phyloP scores from a whole-genome alignment of 2,888 invertebrate species.

The Lithophane socia region DNA sequence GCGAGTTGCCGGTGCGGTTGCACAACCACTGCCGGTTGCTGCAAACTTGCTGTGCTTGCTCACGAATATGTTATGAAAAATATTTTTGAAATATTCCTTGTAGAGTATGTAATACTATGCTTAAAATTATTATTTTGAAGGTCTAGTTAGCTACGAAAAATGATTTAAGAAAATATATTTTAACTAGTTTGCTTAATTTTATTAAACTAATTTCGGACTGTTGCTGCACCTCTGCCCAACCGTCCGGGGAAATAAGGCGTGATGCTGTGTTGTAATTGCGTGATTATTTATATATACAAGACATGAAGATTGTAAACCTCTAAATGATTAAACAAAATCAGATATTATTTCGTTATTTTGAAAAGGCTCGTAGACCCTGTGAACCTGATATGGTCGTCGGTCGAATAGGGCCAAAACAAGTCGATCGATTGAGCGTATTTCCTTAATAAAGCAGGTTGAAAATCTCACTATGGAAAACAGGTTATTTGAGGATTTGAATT shows the following conservation, averaged over 20 bases:
- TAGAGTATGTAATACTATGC: background rate
- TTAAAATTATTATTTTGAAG: background rate
- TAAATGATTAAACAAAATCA: background rate
- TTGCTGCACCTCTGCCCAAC: too few species aligned
- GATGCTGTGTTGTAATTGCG: background rate
- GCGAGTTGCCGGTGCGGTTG: conserved; percentile 59
- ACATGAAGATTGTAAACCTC: background rate
- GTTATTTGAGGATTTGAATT: background rate
- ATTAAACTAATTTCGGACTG: too few species aligned
- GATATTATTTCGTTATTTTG: background rate
- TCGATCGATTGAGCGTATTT: background rate
- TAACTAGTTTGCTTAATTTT: too few species aligned
- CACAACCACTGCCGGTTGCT: conserved; percentile 55
- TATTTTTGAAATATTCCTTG: conserved; percentile 41
- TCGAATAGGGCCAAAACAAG: background rate
- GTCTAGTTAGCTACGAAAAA: too few species aligned
- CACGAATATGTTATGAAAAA: conserved; percentile 55
- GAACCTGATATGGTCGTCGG: background rate
- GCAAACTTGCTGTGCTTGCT: conserved; percentile 10
- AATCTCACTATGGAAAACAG: too few species aligned
- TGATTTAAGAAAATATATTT: too few species aligned
- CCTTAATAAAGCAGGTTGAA: background rate
- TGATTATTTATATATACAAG: too few species aligned
- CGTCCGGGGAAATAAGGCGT: background rate
- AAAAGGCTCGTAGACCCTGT: background rate